Base-by-base conservation (phyloP, 2,888 invertebrate genomes). In the Leucophenga maculata region DNA sequence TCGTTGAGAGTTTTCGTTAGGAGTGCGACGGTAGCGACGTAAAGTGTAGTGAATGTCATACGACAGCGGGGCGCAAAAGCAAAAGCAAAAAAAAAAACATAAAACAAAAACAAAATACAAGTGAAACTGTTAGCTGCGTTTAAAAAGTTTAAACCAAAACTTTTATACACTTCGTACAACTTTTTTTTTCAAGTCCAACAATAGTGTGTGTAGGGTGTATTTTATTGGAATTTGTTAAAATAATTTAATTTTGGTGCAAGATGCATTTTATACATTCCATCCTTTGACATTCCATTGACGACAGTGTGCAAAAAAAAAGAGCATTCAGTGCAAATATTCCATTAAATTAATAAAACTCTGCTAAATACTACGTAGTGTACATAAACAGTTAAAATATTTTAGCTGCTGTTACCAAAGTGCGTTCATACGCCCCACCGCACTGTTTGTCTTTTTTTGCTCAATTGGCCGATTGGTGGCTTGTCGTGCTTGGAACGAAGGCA, bases 401-500 rank as follows among this genome's bases (percentile, higher is more conserved):
- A 6, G 52, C 68, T 70, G 66, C 75, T 72, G 54, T 60, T 65
- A 55, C 16, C 32, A 66, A 55, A 66, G 46, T 18, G 20, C 11
- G 46, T 48, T 13, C 4, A 52, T 4, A 3, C 20, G n/a, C 39
- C 39, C 11, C 1, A 11, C 39, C 39, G 6, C n/a, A n/a, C 39
- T 44, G 55, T 8, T 66, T 39, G 11, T 39, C 39, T 3, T 13
- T 26, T 3, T 13, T 26, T n/a, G 26, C 4, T 26, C 26, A 26
- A 26, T 60, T 31, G 31, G 6, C 46, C 67, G 68, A 4, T 69
- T 68, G 79, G 83, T 82, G 75, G 68, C 73, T 76, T 79, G 18
- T 73, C 54, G 84, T 80, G 80, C 82, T 83, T 83, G 84, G 82
- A 79, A 80, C 84, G 78, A 69, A 74, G 62, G 48, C 69, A 69